Conservation (phyloP, 2,888 invertebrate species). For the Tethea ocularis region DNA sequence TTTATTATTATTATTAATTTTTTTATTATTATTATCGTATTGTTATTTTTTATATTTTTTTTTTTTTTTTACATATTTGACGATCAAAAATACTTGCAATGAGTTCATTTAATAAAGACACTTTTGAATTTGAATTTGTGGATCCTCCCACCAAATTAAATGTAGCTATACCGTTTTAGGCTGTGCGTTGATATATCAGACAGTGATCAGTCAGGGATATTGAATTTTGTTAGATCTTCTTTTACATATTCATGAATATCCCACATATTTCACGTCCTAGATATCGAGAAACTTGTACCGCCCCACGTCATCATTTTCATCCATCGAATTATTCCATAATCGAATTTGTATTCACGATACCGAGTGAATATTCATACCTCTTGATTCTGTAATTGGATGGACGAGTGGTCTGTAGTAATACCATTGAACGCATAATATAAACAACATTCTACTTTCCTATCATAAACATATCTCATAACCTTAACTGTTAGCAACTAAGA, state of each 20-base stretch:
- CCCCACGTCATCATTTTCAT: constrained; percentile 14
- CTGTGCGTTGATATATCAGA: no score
- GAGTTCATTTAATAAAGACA: no score
- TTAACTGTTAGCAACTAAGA: background rate
- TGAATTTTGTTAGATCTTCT: background rate
- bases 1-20: no score
- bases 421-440: constrained; percentile 20
- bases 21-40: no score
- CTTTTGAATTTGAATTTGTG: no score
- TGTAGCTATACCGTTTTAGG: no score
- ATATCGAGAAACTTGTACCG: background rate
- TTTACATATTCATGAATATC: background rate
- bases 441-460: background rate
- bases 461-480: background rate
- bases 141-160: no score
- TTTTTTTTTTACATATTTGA: no score
- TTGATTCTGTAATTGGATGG: constrained; percentile 69
- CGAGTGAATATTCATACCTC: constrained; percentile 71
- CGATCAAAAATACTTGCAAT: no score
- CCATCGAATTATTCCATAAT: constrained; percentile 58
- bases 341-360: constrained; percentile 62
- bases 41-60: no score
- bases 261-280: background rate
- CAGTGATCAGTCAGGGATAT: no score
- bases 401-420: constrained; percentile 55